Conservation (phyloP, 2,888 invertebrate species). For the Ophion slaviceki region DNA sequence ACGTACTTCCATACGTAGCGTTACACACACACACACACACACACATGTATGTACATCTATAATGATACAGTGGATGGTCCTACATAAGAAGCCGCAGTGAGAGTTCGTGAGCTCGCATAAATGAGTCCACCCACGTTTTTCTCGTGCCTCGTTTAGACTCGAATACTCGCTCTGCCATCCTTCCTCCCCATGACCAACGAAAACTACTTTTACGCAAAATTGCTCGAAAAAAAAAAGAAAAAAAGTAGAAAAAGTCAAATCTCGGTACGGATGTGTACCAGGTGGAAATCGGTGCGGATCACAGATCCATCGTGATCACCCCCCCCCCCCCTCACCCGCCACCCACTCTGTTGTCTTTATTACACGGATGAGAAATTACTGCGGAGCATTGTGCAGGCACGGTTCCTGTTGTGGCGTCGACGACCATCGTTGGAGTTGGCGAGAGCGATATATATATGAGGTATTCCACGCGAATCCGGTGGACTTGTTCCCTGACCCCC, state of each 20-base stretch:
- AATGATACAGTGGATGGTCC: slow-evolving; percentile 4
- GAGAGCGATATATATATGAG: slow-evolving; percentile 31
- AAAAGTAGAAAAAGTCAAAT: not conserved
- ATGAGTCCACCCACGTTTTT: slow-evolving; percentile 72
- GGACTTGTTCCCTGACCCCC: no score
- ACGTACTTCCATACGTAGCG: slow-evolving; percentile 48
- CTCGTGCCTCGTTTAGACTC: slow-evolving; percentile 43
- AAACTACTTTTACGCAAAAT: slow-evolving; percentile 11
- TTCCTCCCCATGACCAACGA: slow-evolving; percentile 18
- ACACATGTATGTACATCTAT: not conserved
- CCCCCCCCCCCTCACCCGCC: no score
- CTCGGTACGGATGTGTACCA: not conserved
- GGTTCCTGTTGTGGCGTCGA: slow-evolving; percentile 73
- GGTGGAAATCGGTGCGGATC: no score
- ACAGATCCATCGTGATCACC: slow-evolving; percentile 23
- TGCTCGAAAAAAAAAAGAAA: no score
- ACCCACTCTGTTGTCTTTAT: not conserved
- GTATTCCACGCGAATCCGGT: no score
- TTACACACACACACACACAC: slow-evolving; percentile 18
- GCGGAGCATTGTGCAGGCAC: slow-evolving; percentile 67
- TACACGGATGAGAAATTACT: slow-evolving; percentile 16
- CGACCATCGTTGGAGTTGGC: slow-evolving; percentile 40
- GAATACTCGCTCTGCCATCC: slow-evolving; percentile 48
- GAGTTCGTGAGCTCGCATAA: slow-evolving; percentile 70
- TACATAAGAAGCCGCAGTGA: slow-evolving; percentile 43